A percentile compares a stretch with the other conserved stretches of the same genome.
phyloP scores from a whole-genome alignment of 2,797 vertebrate species.

The Anniella stebbinsi region DNA sequence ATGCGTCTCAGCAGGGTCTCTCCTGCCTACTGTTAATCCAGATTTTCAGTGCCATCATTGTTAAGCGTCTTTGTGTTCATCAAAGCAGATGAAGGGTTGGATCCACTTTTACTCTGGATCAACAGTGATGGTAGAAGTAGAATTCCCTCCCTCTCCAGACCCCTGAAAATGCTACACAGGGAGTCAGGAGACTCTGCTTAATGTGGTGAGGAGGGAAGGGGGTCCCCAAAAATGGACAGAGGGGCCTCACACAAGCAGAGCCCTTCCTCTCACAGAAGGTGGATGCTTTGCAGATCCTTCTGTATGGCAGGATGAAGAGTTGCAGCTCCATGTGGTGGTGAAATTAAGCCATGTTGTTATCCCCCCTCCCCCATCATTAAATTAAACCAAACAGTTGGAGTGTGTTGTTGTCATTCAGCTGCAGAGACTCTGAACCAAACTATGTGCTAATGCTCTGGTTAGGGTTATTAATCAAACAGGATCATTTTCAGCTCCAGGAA shows the following conservation, averaged over 20 bases:
- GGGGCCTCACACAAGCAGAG: no score
- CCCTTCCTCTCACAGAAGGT: no score
- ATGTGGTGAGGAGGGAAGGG: no score
- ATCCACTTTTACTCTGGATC: no score
- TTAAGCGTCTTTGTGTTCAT: not conserved
- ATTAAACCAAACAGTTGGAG: not conserved
- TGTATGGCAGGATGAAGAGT: not conserved
- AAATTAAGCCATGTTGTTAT: not conserved
- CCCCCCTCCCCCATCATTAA: not conserved
- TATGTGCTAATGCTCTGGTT: slow-evolving; percentile 7
- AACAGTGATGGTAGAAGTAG: no score
- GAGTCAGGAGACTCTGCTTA: no score
- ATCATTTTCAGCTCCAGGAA: slow-evolving; percentile 1
- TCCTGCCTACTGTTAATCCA: not conserved
- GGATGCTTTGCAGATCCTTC: not conserved
- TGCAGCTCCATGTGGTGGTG: not conserved
- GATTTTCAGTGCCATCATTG: not conserved
- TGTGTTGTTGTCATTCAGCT: not conserved
- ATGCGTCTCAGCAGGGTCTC: not conserved
- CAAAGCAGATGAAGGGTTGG: slow-evolving; percentile 2
- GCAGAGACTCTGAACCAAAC: not conserved
- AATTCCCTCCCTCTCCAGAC: no score
- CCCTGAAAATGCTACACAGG: no score
- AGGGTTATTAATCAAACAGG: slow-evolving; percentile 29
- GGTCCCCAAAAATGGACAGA: no score